phyloP scores from a whole-genome alignment of 2,888 invertebrate species.

The Drosophila affinis region DNA sequence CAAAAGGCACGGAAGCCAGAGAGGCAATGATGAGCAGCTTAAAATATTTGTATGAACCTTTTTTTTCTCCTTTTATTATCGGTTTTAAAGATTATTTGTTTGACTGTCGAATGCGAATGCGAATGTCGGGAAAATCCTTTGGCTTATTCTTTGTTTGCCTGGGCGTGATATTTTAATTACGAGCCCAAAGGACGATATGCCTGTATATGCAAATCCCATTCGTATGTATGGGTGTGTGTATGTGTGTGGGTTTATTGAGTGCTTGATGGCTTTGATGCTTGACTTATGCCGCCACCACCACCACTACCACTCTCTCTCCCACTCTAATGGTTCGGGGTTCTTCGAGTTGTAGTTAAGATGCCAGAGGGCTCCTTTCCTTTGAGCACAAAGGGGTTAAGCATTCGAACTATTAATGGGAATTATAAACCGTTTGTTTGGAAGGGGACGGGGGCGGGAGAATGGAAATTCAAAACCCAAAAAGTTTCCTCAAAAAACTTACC shows the following conservation, averaged over 20 bases:
- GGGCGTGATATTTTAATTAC: constrained; percentile 80
- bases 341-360: background rate
- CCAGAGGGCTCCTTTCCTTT: background rate
- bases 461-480: constrained; percentile 38
- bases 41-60: constrained; percentile 77
- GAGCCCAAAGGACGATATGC: constrained; percentile 31
- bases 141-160: constrained; percentile 48
- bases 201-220: constrained; percentile 51
- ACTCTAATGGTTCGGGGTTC: background rate
- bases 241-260: constrained; percentile 53
- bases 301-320: background rate
- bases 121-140: constrained; percentile 18
- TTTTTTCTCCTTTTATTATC: constrained; percentile 55
- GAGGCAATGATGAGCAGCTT: constrained; percentile 77
- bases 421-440: background rate
- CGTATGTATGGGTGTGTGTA: constrained; percentile 26
- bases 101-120: constrained; percentile 22
- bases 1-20: constrained; percentile 17
- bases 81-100: constrained; percentile 66
- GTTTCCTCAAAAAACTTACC: constrained; percentile 12
- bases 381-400: constrained; percentile 36
- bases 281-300: constrained; percentile 53
- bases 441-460: constrained; percentile 3
- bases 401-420: constrained; percentile 38
- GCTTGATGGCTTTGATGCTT: constrained; percentile 47